A percentile compares a stretch with the other conserved stretches of the same genome.
phyloP scores from a whole-genome alignment of 2,888 invertebrate genomes.

The Heliconius ethilla region DNA sequence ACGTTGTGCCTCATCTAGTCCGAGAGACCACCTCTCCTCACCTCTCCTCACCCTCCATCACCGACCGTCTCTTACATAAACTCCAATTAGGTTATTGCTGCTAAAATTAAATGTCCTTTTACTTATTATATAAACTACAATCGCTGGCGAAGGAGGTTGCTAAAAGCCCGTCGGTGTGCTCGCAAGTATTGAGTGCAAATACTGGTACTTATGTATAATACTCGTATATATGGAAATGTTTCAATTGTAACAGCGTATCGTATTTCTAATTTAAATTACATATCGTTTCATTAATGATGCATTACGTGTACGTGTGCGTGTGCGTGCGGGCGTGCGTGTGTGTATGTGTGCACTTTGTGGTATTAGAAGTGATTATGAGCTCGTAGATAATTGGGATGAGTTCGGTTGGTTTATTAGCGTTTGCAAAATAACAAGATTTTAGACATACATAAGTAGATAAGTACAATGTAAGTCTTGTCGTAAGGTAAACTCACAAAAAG shows the following conservation, averaged over 20 bases:
- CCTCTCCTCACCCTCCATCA: constrained; percentile 1
- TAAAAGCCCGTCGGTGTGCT: neutral
- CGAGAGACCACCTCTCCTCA: constrained; percentile 17
- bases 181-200: neutral
- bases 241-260: neutral
- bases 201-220: too few species aligned
- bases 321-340: too few species aligned
- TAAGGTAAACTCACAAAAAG: neutral
- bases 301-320: too few species aligned
- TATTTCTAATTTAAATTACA: neutral
- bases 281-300: neutral
- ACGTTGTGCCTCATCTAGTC: neutral
- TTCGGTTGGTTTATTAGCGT: neutral
- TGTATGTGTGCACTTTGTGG: neutral
- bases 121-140: constrained; percentile 27
- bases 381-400: neutral
- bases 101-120: constrained; percentile 30
- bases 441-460: too few species aligned
- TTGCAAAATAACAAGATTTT: neutral
- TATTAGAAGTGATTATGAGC: neutral
- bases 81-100: constrained; percentile 9
- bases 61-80: constrained; percentile 3
- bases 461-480: neutral
- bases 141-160: neutral
- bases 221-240: too few species aligned